phyloP scores from a whole-genome alignment of 1,140 invertebrate species.

The Monochamus saltuarius region DNA sequence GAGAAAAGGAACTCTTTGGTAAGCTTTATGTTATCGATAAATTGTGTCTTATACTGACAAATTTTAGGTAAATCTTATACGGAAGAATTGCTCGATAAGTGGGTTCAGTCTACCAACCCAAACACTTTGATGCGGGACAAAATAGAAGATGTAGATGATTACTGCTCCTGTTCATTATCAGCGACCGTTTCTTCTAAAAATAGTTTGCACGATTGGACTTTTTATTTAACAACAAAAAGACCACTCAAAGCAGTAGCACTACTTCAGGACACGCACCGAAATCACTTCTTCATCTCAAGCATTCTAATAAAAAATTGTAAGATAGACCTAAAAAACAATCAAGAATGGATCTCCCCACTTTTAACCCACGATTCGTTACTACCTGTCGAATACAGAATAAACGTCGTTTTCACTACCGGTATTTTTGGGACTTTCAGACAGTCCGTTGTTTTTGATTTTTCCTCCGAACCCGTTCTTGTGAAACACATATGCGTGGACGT shows the following conservation, averaged over 20 bases:
- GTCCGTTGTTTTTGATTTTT: constrained; percentile 78
- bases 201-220: constrained; percentile 67
- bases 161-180: constrained; percentile 62
- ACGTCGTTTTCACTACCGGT: constrained; percentile 69
- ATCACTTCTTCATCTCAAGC: constrained; percentile 63
- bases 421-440: constrained; percentile 82
- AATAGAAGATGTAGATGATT: constrained; percentile 62
- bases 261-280: constrained; percentile 69
- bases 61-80: constrained; percentile 52
- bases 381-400: constrained; percentile 59
- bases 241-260: constrained; percentile 65
- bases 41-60: not conserved
- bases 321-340: constrained; percentile 54
- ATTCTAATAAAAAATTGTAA: constrained; percentile 42
- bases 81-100: constrained; percentile 68
- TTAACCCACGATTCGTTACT: constrained; percentile 29
- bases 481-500: constrained; percentile 78
- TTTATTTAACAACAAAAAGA: constrained; percentile 58
- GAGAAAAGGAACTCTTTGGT: constrained; percentile 68
- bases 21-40: constrained; percentile 45
- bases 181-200: constrained; percentile 68
- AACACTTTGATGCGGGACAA: constrained; percentile 60
- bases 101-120: constrained; percentile 60
- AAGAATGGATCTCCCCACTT: constrained; percentile 58
- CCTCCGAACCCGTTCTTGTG: constrained; percentile 67